A percentile compares a stretch with the other conserved stretches of the same genome.
Conservation (phyloP, 2,113 vertebrate genomes). For the Zosterops pallidus region DNA sequence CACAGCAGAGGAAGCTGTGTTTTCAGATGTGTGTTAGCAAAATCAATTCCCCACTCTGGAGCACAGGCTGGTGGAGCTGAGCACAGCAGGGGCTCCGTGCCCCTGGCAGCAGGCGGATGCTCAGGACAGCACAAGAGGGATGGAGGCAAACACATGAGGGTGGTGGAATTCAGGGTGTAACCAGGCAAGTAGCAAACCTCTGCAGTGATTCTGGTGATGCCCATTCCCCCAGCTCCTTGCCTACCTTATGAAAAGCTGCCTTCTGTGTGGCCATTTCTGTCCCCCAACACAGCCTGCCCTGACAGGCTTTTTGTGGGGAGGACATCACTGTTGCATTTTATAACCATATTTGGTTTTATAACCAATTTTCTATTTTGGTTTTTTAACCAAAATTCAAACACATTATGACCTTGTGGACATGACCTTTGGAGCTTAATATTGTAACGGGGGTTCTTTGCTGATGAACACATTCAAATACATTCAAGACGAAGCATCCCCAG, state of each 20-base stretch:
- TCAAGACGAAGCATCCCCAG: background rate
- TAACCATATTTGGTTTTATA: too few relatives aligned
- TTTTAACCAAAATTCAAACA: too few relatives aligned
- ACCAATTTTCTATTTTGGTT: too few relatives aligned
- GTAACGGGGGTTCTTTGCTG: accelerated
- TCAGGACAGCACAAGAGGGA: background rate
- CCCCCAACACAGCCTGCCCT: background rate
- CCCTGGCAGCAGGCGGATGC: accelerated
- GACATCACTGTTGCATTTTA: too few relatives aligned
- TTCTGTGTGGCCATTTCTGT: background rate
- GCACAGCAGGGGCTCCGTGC: background rate
- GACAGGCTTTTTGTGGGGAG: background rate
- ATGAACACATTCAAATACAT: accelerated
- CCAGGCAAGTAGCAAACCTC: background rate
- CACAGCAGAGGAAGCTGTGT: background rate
- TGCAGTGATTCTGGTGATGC: background rate
- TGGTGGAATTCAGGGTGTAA: background rate
- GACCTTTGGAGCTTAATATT: background rate
- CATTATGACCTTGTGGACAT: background rate
- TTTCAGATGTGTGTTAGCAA: background rate
- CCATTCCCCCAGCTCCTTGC: accelerated
- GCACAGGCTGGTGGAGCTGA: background rate
- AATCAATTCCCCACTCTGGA: background rate
- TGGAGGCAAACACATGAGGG: background rate
- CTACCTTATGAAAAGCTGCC: background rate